These are phyloP conservation scores for Noturus placidus DNA, from an alignment of 2,113 vertebrate species.

Conservation along the genomic window DNA sequence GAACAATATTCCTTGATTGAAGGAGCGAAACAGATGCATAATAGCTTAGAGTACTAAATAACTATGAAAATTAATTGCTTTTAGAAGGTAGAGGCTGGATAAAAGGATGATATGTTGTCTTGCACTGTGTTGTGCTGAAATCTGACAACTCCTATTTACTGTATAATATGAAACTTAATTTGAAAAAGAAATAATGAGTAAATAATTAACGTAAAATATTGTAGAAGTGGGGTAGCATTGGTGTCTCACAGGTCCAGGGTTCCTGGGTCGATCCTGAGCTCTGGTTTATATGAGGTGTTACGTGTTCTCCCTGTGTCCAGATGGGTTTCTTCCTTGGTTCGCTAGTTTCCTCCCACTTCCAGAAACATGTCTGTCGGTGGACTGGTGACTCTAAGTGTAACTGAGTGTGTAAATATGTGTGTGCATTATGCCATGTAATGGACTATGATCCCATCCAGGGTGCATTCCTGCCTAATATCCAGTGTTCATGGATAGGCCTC, in stretches of 20 bases:
- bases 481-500: neutral
- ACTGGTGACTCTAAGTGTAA: neutral
- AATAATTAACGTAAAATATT: neutral
- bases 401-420: neutral
- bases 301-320: neutral
- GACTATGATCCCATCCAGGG: too few relatives aligned
- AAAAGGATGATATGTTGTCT: neutral
- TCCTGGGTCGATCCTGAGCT: neutral
- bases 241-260: neutral
- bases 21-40: neutral
- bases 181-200: neutral
- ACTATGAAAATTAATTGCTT: neutral
- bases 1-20: constrained; percentile 19
- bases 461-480: neutral
- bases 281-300: neutral
- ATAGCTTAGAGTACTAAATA: neutral
- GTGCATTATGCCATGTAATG: neutral
- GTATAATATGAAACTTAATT: neutral
- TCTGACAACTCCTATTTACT: neutral
- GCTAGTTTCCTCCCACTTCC: neutral
- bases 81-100: neutral
- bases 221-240: neutral
- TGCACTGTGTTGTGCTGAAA: neutral
- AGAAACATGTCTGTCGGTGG: neutral
- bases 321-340: neutral